phyloP scores from a whole-genome alignment of 2,797 vertebrate species.

The Phoebastria nigripes region DNA sequence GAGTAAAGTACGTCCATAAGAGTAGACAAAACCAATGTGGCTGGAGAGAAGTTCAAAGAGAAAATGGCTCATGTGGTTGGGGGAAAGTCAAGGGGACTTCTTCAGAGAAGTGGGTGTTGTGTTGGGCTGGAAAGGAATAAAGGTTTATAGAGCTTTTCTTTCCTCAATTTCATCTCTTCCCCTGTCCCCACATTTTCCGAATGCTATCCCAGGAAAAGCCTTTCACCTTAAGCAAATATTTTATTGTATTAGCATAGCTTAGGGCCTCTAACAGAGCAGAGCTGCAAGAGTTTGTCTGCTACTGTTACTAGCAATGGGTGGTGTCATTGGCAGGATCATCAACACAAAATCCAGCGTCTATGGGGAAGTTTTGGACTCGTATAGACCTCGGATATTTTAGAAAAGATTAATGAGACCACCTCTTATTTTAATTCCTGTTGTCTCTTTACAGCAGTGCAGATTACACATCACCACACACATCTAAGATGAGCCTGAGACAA shows the following conservation, averaged over 20 bases:
- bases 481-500: background rate
- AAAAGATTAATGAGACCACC: background rate
- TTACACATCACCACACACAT: background rate
- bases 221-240: background rate
- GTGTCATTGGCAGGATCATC: background rate
- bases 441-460: background rate
- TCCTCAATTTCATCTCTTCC: background rate
- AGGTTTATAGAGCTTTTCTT: background rate
- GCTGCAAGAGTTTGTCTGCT: background rate
- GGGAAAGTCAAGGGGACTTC: background rate
- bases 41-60: background rate
- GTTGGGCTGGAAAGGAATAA: background rate
- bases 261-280: background rate
- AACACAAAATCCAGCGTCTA: background rate
- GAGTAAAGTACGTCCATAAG: background rate
- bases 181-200: background rate
- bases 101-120: background rate
- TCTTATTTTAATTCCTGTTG: background rate
- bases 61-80: background rate
- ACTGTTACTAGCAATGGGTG: background rate
- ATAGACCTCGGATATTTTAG: background rate
- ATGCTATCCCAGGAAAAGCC: background rate
- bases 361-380: background rate
- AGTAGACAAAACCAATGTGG: background rate
- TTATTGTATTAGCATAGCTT: background rate